Conservation (phyloP, 1,140 invertebrate genomes). For the Pogonognathellus flavescens region DNA sequence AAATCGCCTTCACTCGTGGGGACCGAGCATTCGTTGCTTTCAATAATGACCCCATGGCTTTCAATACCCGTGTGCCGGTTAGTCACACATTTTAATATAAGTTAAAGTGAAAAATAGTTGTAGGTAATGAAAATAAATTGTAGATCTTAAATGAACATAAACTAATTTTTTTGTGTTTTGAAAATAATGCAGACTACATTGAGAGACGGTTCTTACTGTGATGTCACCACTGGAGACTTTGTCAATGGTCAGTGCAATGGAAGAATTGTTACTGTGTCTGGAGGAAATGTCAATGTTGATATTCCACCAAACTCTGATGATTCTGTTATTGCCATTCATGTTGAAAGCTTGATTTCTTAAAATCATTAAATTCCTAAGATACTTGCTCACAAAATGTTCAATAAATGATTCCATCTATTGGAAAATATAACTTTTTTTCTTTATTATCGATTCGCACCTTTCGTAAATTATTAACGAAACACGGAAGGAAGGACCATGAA, state of each 20-base stretch:
- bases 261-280: slow-evolving; percentile 71
- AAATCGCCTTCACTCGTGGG: slow-evolving; percentile 70
- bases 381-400: too few species aligned
- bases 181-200: slow-evolving; percentile 70
- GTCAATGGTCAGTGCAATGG: slow-evolving; percentile 71
- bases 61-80: slow-evolving; percentile 66
- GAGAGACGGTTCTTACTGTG: slow-evolving; percentile 73
- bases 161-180: not conserved
- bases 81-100: slow-evolving; percentile 68
- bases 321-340: slow-evolving; percentile 85
- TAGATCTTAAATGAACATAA: not conserved
- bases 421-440: too few species aligned
- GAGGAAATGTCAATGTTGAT: slow-evolving; percentile 77
- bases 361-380: too few species aligned
- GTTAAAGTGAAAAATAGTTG: not conserved
- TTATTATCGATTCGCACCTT: too few species aligned
- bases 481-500: too few species aligned
- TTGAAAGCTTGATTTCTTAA: too few species aligned
- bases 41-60: slow-evolving; percentile 69
- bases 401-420: too few species aligned
- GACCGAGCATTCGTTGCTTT: slow-evolving; percentile 70
- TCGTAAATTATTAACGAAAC: too few species aligned
- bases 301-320: slow-evolving; percentile 77
- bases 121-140: not conserved
- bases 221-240: slow-evolving; percentile 73